These are phyloP conservation scores for Diachrysia chrysitis DNA, from an alignment of 2,888 invertebrate species.

Conservation along the genomic window DNA sequence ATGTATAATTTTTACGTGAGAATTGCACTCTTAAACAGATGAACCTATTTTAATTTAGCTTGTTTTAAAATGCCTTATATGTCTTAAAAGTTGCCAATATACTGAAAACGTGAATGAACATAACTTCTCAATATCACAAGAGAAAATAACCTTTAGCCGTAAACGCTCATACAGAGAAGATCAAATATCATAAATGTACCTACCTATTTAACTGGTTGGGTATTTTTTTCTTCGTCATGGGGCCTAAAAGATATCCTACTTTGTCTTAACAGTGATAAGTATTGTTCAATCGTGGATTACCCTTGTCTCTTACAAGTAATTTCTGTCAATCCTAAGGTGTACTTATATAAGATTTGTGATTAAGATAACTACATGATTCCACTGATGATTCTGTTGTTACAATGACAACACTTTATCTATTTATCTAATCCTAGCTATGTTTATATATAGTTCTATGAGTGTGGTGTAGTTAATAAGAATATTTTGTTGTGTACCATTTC, in stretches of 20 bases:
- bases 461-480: too few relatives aligned
- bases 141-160: too few relatives aligned
- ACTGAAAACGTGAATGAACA: too few relatives aligned
- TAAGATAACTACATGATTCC: not conserved
- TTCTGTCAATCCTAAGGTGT: not conserved
- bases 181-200: not conserved
- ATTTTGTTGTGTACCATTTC: not conserved
- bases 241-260: not conserved
- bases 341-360: not conserved
- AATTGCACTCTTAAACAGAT: too few relatives aligned
- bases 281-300: not conserved
- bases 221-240: conserved; percentile 1
- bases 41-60: too few relatives aligned
- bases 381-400: not conserved
- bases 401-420: not conserved
- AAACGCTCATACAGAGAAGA: not conserved
- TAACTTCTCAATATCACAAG: too few relatives aligned
- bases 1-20: too few relatives aligned
- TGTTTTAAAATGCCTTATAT: too few relatives aligned
- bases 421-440: not conserved
- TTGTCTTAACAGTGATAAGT: not conserved
- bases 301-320: not conserved
- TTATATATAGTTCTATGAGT: not conserved
- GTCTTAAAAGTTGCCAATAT: too few relatives aligned
- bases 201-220: not conserved